phyloP scores from a whole-genome alignment of 2,113 vertebrate genomes.

The Progne subis region DNA sequence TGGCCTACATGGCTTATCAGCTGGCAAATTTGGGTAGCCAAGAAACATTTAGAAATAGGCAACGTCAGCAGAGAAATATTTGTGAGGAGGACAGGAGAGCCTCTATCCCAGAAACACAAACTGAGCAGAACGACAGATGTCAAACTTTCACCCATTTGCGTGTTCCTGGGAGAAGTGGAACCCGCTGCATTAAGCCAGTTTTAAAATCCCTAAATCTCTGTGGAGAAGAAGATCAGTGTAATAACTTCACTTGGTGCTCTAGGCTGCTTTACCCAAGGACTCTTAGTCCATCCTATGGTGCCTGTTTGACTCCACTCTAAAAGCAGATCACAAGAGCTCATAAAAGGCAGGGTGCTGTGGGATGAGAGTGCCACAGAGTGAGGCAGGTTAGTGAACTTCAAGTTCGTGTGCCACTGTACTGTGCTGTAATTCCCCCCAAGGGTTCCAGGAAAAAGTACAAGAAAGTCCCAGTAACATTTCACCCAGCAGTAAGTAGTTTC shows the following conservation, averaged over 20 bases:
- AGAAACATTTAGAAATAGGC: neutral
- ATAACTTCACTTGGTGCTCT: neutral
- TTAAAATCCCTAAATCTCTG: neutral
- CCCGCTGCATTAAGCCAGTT: fast-evolving
- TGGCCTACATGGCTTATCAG: neutral
- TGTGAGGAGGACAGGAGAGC: neutral
- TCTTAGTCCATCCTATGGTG: neutral
- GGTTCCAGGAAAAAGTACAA: neutral
- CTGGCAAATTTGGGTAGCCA: neutral
- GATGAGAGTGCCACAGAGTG: neutral
- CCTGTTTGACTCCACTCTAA: neutral
- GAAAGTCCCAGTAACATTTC: neutral
- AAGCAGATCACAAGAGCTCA: neutral
- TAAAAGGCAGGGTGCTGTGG: neutral
- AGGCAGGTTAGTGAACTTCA: neutral
- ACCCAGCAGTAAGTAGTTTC: neutral
- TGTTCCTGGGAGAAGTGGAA: neutral
- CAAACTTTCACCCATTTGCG: neutral
- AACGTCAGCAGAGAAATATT: neutral
- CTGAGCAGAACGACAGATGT: neutral
- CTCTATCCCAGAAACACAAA: neutral
- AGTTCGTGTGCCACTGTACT: fast-evolving
- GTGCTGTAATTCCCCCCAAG: neutral
- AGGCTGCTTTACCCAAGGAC: neutral
- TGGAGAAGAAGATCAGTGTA: neutral